Base-by-base conservation (phyloP, 92 coral and sea anemone genomes). In the Bergia sp. region DNA sequence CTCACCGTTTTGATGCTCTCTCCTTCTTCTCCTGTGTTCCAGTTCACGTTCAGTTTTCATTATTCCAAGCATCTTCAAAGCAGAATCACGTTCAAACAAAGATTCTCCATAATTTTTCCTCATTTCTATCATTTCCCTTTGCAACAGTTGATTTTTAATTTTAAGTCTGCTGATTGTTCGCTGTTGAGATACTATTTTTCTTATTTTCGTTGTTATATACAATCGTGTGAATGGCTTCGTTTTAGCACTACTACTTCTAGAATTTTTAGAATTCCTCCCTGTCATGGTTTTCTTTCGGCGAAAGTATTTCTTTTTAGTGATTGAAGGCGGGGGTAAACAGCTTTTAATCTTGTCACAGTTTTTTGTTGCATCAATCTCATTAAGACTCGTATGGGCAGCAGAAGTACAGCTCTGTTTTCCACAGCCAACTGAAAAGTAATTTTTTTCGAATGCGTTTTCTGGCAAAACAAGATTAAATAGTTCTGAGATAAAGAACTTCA, bases 41-140 rank as follows among this genome's bases (percentile, higher is more conserved):
- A 84, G 65, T 58, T 84, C 87, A 84, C 29, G 45, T 20, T 47
- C 47, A 84, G 20, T 65, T 58, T 71, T 72, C 65, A 71, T 71
- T 5, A 8, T 50, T 53, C 44, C 79, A 71, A 41, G 7, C 1
- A 20, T 44, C 79, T 75, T 69, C 1, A 84, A 71, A 18, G 87
- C 79, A 4, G 45, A 23, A 43, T 84, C 87, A 4, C 87, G 87
- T 43, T 84, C 87, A 84, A 84, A 69, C 66, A 84, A 74, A 2
- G 44, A 53, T 39, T 84, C 78, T 15, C 87, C 87, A 47, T 47
- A 84, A 37, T 50, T 72, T 71, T 49, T 71, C 87, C 47, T 45
- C 67, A 71, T 71, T 47, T 84, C 87, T 20, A 49, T 84, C 23
- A 71, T 71, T 37, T 84, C 10, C 43, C 37, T 44, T 41, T 21